These are phyloP conservation scores for Brenthis ino DNA, from an alignment of 2,888 invertebrate genomes.

Conservation along the genomic window DNA sequence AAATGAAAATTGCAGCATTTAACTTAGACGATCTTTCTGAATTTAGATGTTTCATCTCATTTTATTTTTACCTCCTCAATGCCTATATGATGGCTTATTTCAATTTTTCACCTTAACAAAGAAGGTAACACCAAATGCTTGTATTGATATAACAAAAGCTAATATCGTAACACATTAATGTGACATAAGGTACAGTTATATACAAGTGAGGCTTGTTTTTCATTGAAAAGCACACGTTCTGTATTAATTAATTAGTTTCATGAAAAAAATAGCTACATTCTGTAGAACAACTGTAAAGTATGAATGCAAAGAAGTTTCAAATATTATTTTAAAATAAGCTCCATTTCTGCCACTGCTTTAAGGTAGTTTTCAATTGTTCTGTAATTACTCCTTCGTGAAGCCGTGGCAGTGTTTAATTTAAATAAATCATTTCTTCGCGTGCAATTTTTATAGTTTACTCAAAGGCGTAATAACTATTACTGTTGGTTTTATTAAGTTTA, in stretches of 20 bases:
- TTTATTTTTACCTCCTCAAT: too few species aligned
- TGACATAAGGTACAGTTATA: too few species aligned
- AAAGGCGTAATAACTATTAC: slow-evolving; percentile 27
- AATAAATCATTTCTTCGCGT: slow-evolving; percentile 38
- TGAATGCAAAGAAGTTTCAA: slow-evolving; percentile 31
- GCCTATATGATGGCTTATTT: too few species aligned
- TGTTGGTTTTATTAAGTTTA: slow-evolving; percentile 10
- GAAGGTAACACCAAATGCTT: too few species aligned
- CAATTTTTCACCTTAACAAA: too few species aligned
- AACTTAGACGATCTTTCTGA: not conserved
- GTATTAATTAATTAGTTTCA: too few species aligned
- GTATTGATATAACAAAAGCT: too few species aligned
- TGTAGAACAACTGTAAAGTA: not conserved
- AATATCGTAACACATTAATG: too few species aligned
- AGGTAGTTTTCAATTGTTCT: slow-evolving; percentile 40
- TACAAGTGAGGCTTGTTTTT: too few species aligned
- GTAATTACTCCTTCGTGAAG: slow-evolving; percentile 35
- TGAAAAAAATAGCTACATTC: too few species aligned
- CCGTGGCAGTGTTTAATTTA: slow-evolving; percentile 34
- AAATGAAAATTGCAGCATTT: slow-evolving; percentile 10
- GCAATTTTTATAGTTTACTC: slow-evolving; percentile 33
- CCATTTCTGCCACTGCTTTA: slow-evolving; percentile 33
- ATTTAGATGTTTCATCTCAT: not conserved
- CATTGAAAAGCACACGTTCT: too few species aligned
- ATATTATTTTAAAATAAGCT: slow-evolving; percentile 37